Evolutionary conservation across 2,797 vertebrate species (phyloP), one percentile per base, ranked within the genome.

Genomic region (Tamandua tetradactyla): DNA sequence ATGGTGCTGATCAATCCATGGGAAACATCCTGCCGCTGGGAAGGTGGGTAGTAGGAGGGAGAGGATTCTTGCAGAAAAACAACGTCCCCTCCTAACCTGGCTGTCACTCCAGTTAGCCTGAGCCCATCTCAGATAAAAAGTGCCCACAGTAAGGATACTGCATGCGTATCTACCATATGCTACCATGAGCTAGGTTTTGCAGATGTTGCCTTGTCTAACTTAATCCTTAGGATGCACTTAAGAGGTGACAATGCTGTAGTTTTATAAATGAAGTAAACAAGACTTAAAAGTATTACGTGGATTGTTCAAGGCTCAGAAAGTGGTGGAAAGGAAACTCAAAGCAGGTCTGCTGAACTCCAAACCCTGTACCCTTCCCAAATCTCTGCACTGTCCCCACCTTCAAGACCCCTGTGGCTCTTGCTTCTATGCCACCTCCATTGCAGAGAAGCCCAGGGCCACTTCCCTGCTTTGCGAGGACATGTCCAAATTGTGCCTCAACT

Each of bases 151-250:
- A 4, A 35, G 15, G 32, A 17, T 15, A 23, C 22, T 4, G 7
- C 1, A 0, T 4, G 23, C 27, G n/a, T 13, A 10, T 42, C 23
- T 15, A 3, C 14, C 20, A 1, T 10, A 20, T 2, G 42, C 44
- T 40, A 25, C 2, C 2, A 0, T 35, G n/a, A 7, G 32, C 55
- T 14, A 37, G 18, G 15, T 1, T 40, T 1, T 17, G 18, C 6
- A 20, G n/a, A 5, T 0, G 1, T n/a, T 10, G 17, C n/a, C 0
- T 66, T 55, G 25, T 11, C 18, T 35, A 27, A 35, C 57, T 32
- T 22, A 22, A 2, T 4, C 6, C 55, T 64, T 40, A 5, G 59
- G 2, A 27, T 0, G 0, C 49, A 83, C 74, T 61, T 27, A 12
- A 0, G 13, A 35, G 32, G 44, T 11, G n/a, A 2, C 9, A n/a